Evolutionary conservation across 2,113 vertebrate genomes (phyloP).

Genomic region (Trachemys scripta): DNA sequence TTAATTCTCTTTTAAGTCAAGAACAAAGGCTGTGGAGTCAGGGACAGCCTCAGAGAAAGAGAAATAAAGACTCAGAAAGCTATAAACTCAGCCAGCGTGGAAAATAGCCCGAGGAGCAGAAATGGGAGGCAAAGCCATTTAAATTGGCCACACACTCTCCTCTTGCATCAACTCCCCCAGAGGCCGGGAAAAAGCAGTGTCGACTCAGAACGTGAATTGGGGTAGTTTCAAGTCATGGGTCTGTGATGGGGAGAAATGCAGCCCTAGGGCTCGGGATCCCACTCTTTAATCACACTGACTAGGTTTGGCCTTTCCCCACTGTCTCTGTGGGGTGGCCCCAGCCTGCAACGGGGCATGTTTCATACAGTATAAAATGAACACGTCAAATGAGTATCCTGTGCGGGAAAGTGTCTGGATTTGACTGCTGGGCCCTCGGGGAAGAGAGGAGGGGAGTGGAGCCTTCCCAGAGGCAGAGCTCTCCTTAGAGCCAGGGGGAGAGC

Average conservation of each 20-base stretch:
- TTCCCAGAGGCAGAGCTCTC: not conserved
- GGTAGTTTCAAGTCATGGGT: not conserved
- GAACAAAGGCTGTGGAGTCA: not conserved
- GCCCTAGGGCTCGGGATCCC: not conserved
- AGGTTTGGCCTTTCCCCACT: not conserved
- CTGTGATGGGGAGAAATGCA: not conserved
- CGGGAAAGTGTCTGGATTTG: not conserved
- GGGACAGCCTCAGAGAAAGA: not conserved
- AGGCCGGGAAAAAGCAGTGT: not conserved
- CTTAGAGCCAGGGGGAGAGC: not conserved
- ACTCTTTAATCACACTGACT: not conserved
- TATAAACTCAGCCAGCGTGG: not conserved
- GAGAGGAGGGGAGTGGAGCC: not conserved
- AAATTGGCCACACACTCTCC: not conserved
- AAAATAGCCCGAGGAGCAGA: slow-evolving; percentile 19
- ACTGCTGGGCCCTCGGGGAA: not conserved
- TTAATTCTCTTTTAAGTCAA: not conserved
- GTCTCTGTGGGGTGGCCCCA: not conserved
- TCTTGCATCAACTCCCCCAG: not conserved
- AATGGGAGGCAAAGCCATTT: slow-evolving; percentile 1
- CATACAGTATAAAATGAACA: not conserved
- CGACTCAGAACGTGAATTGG: not conserved
- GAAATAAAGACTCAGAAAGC: not conserved
- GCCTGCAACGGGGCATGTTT: not conserved
- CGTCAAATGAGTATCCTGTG: not conserved